Evolutionary conservation across 1,140 invertebrate species (phyloP), one percentile per base, ranked within the genome.

Genomic region (Macrobrachium nipponense): DNA sequence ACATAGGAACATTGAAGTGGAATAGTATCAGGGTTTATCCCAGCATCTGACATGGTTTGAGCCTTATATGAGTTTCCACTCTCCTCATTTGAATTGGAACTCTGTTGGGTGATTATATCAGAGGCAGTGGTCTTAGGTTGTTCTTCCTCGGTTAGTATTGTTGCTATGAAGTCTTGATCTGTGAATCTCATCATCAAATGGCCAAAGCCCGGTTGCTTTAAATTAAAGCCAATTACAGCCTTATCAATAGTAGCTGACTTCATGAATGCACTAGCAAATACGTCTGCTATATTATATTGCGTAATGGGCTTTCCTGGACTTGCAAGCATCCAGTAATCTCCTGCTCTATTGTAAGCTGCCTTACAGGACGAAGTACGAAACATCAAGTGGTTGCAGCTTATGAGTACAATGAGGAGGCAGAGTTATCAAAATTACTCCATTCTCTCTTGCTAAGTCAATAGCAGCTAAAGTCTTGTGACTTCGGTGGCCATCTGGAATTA

Each of bases 401-500:
- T 92, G 91, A 44, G 90, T 91, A 17, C 89, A 89, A 82, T 92
- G 91, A 70, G 91, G 90, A 15, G 90, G 90, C 36, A 91, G 90
- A 85, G 43, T 73, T 18, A 6, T 36, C 72, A 27, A 73, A 73
- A 18, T 73, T 27, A 27, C 27, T 36, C 27, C 27, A 36, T 36
- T 36, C 27, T 36, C 27, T 36, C 27, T 36, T 36, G 27, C 27
- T 36, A 36, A 36, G 27, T 36, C 27, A 36, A 36, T 36, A 36
- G 27, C 27, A 36, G 27, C 1, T 36, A 36, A 4, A 36, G 27
- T 36, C n/a, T n/a, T 36, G 27, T 36, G 27, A 36, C 27, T 36
- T 1, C 4, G 27, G 27, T 36, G 27, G 27, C 27, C 27, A 36
- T 36, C 4, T 36, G 4, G 1, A 36, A 36, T 36, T 36, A 36